phyloP scores from a whole-genome alignment of 2,113 vertebrate genomes.

The Microcebus jonahi region DNA sequence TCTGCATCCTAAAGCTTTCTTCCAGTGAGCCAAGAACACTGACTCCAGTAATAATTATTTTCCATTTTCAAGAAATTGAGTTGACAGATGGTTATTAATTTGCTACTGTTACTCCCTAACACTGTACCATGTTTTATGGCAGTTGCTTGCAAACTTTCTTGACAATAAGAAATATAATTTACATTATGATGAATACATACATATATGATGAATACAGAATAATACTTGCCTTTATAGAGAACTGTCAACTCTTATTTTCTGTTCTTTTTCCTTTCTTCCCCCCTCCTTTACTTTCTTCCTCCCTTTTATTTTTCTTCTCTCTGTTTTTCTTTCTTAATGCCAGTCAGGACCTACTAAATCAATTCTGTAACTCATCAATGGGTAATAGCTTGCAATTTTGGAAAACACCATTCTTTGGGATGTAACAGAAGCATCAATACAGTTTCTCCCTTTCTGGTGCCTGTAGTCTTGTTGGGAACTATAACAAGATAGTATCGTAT shows the following conservation, averaged over 20 bases:
- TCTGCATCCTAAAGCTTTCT: not conserved
- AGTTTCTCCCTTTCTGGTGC: not conserved
- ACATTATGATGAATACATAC: not conserved
- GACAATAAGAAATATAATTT: not conserved
- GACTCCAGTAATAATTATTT: not conserved
- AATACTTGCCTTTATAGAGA: not conserved
- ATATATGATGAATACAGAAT: not conserved
- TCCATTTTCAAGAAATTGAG: conserved; percentile 21
- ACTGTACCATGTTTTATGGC: not conserved
- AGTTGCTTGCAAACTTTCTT: conserved; percentile 4
- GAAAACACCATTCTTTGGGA: not conserved
- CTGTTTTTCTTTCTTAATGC: not conserved
- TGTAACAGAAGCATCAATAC: not conserved
- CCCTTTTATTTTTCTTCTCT: fast-evolving
- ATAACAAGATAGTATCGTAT: not conserved
- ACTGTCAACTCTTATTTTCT: not conserved
- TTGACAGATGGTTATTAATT: conserved; percentile 37
- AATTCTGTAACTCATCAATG: not conserved
- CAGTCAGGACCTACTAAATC: not conserved
- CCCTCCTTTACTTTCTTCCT: not conserved
- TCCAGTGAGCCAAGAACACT: not conserved
- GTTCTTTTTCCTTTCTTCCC: not conserved
- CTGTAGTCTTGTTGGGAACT: not conserved
- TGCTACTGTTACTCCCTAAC: not conserved
- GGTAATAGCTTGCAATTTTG: not conserved